Evolutionary conservation across 2,797 vertebrate species (phyloP), one percentile per base, ranked within the genome.

Genomic region (Danio albolineatus): DNA sequence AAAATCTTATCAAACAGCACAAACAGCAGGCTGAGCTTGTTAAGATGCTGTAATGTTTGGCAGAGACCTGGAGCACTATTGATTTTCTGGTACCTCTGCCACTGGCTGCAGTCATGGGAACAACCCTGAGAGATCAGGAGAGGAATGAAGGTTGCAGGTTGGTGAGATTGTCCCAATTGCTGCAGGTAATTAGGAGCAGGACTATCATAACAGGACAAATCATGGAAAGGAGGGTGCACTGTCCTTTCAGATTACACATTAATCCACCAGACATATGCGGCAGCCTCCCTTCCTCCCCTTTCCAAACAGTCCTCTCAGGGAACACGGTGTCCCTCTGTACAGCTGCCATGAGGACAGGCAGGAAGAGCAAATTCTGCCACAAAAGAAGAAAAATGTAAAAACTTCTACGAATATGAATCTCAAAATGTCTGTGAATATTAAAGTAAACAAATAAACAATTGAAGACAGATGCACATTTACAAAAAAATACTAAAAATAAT

Each of bases 191-290:
- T 80, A 81, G 69, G 77, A 84, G 46, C 46, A 80, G 61, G 65
- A 14, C 19, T 76, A 73, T 78, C 64, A 72, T 43, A 79, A 39
- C 60, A 78, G 71, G 56, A 76, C 61, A 5, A 83, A 80, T 78
- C 64, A 73, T n/a, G 19, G 38, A 79, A 60, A 67, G 46, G 46
- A 82, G 74, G 69, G 71, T 67, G 69, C 53, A 59, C 72, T 59
- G 70, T 84, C 80, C 82, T 84, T 82, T 84, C 75, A 81, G 65
- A 78, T 80, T 80, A 82, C 67, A 83, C 62, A 82, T 83, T 82
- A 80, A 84, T 84, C 80, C 73, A 84, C 76, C 73, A 82, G 66
- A 64, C 44, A 44, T 49, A 41, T 70, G 61, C 59, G 43, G 54
- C 75, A 75, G 19, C 38, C 28, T 49, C 39, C 56, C 56, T 66